These are phyloP conservation scores for Hypotaenidia philippensis DNA, from an alignment of 2,797 vertebrate species.

Conservation along the genomic window DNA sequence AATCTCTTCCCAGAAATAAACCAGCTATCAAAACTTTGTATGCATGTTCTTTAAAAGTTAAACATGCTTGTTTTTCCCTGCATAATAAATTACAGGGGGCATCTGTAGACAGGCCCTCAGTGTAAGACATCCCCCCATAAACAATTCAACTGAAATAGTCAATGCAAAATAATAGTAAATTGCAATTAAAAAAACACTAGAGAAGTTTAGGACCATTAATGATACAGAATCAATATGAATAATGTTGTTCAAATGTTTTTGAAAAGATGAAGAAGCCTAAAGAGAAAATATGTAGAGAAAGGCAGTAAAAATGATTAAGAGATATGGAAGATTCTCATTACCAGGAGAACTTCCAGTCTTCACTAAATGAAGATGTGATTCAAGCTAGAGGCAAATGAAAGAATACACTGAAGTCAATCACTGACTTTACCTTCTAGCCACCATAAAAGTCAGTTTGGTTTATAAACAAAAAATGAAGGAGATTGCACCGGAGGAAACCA, in stretches of 20 bases:
- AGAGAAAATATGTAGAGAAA: background rate
- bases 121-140: background rate
- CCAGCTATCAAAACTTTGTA: background rate
- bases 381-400: background rate
- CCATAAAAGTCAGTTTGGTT: background rate
- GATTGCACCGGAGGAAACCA: background rate
- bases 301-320: background rate
- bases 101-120: background rate
- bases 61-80: background rate
- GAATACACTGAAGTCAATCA: background rate
- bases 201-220: background rate
- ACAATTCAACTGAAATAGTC: background rate
- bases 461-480: background rate
- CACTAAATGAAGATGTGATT: background rate
- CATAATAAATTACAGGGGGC: rapidly evolving
- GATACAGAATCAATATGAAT: background rate
- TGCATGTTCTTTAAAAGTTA: background rate
- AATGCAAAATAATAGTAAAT: background rate
- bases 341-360: background rate
- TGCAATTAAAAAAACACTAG: background rate
- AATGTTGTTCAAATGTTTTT: background rate
- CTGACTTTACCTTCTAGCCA: background rate
- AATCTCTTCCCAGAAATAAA: background rate
- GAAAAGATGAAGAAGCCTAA: background rate
- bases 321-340: background rate